Conservation (phyloP, 35 echinoderm and acorn worm species). For the Acanthaster planci region DNA sequence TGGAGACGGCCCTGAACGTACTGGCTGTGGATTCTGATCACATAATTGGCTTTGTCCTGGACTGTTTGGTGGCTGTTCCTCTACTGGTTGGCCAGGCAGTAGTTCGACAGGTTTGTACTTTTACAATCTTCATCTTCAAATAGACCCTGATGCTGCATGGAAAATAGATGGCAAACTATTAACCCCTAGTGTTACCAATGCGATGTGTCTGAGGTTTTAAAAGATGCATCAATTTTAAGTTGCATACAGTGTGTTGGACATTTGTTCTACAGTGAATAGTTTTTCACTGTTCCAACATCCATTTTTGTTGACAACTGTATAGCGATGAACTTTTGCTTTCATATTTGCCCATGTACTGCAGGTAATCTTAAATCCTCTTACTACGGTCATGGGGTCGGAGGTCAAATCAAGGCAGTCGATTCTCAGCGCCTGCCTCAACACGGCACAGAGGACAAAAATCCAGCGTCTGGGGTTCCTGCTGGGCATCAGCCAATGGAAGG, state of each 20-base stretch:
- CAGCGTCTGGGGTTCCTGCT: constrained; percentile 52
- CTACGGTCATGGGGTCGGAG: constrained; percentile 36
- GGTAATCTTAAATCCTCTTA: constrained; percentile 57
- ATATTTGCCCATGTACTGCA: no score
- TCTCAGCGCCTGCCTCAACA: constrained; percentile 14
- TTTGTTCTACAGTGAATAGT: no score
- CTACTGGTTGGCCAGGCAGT: constrained; percentile 23
- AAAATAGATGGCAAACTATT: no score
- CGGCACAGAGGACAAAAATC: constrained; percentile 32
- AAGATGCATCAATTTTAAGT: no score
- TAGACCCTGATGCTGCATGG: no score
- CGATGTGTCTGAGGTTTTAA: no score
- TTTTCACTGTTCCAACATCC: no score
- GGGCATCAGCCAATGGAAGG: constrained; percentile 53
- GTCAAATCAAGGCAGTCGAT: constrained; percentile 35
- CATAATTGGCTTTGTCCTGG: constrained; percentile 28
- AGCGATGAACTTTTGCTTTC: no score
- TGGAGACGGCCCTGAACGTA: constrained; percentile 41
- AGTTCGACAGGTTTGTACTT: constrained; percentile 31
- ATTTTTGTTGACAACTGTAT: no score
- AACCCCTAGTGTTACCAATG: no score
- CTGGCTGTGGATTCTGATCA: not conserved
- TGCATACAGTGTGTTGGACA: no score
- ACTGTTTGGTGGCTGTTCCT: constrained; percentile 17
- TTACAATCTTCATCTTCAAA: no score